Evolutionary conservation across 2,888 invertebrate genomes (phyloP), one percentile per base, ranked within the genome.

Genomic region (Homarus gammarus): DNA sequence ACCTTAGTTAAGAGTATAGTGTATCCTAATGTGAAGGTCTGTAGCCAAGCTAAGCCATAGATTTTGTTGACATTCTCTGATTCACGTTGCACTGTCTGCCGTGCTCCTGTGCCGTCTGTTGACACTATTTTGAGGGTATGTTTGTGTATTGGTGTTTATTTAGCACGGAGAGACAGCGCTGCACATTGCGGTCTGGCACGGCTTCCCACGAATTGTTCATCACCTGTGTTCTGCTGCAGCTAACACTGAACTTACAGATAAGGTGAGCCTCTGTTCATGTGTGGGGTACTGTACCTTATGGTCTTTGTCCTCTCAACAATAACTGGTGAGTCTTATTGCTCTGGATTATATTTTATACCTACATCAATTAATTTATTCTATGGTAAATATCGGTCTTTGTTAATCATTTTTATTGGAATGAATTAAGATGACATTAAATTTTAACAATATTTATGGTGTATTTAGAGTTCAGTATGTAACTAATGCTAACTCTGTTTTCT

Each of bases 121-220:
- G 73, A 40, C 8, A 27, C n/a, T 73, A 15, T 51, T 61, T 82
- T 91, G 72, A 75, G 73, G 44, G 78, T 90, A 10, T 75, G n/a
- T 44, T 22, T 84, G 72, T 49, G 33, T 73, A 79, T 85, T 84
- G 89, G 87, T 88, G 84, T 89, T 85, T 84, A 77, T 84, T 87
- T 93, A 95, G 95, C 94, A 94, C 92, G 95, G 94, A 83, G 95
- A 95, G 93, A 95, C 95, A 1, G 94, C 95, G 2, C 93, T 95
- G 51, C 95, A 95, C 93, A 94, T 94, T 91, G 95, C 95, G 61
- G 94, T 94, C 38, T 95, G 95, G 95, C 95, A 95, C 93, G 95
- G 95, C 78, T 94, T 94, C 92, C 93, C 94, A 2, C 93, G 93
- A 70, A 93, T 94, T 77, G 93, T 94, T 68, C 93, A 93, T 88